These are phyloP conservation scores for Castor canadensis DNA, from an alignment of 2,113 vertebrate species.

Conservation along the genomic window DNA sequence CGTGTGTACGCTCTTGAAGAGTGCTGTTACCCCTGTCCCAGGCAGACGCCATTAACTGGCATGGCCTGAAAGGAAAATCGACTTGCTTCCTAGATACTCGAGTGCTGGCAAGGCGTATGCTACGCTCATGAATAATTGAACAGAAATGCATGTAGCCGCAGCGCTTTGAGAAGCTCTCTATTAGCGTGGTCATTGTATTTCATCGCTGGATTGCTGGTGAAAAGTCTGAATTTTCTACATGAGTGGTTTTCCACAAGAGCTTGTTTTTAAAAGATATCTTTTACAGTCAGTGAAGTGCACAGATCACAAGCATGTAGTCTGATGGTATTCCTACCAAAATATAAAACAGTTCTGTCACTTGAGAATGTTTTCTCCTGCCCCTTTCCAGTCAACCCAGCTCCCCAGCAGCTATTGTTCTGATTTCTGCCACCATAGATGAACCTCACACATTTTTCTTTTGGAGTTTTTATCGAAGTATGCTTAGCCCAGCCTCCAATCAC, in stretches of 20 bases:
- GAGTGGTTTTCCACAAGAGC: not conserved
- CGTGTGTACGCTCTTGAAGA: not conserved
- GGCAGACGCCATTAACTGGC: not conserved
- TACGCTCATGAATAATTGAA: conserved; percentile 1
- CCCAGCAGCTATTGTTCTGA: not conserved
- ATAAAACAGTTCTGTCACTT: not conserved
- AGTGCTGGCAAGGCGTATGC: not conserved
- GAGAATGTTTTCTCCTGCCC: not conserved
- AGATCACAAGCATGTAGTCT: not conserved
- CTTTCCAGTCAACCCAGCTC: not conserved
- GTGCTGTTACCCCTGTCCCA: not conserved
- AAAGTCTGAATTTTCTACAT: not conserved
- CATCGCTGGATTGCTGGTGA: not conserved
- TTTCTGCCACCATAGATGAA: not conserved
- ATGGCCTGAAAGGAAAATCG: not conserved
- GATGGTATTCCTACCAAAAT: not conserved
- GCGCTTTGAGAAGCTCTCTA: not conserved
- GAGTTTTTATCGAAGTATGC: conserved; percentile 27
- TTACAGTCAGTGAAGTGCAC: not conserved
- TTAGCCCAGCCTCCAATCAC: not conserved
- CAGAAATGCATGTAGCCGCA: not conserved
- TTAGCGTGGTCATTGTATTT: not conserved
- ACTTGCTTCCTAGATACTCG: not conserved
- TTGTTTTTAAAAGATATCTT: conserved; percentile 18
- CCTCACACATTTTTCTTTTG: conserved; percentile 12